Base-by-base conservation (phyloP, 2,888 invertebrate species). In the Pterobdella sp. region DNA sequence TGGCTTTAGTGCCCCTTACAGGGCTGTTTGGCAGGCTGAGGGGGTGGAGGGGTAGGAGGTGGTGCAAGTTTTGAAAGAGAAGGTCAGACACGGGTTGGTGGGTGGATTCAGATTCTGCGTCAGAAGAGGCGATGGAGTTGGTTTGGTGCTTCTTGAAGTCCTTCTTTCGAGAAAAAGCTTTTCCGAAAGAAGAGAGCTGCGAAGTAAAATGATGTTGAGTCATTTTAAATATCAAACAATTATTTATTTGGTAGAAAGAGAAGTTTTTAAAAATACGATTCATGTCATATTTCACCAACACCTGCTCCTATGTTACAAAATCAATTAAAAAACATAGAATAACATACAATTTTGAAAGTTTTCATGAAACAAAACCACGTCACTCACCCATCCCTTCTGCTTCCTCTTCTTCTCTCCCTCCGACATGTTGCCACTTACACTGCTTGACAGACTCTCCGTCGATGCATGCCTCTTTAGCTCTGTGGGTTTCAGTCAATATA, bases 161-260 rank as follows among this genome's bases (percentile, higher is more conserved):
- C 78, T 82, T 82, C 74, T 78, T 81, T 77, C 92, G 87, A 29
- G 93, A 93, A 85, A 97, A 97, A 31, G 96, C 97, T 85, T 96
- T 95, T 79, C 93, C 94, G 85, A 98, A 95, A 49, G 96, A 96
- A 83, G 93, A 94, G 76, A 97, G 86, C 92, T 87, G 82, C 42
- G 78, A 77, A 73, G 71, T 67, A 88, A 84, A 77, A 52, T 35
- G 29, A n/a, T n/a, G n/a, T n/a, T n/a, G n/a, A n/a, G n/a, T n/a
- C n/a, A n/a, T n/a, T n/a, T n/a, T n/a, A n/a, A n/a, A n/a, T n/a
- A n/a, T n/a, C n/a, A n/a, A n/a, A n/a, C n/a, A n/a, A n/a, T n/a
- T n/a, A n/a, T n/a, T n/a, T n/a, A n/a, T n/a, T n/a, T n/a, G n/a
- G n/a, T n/a, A n/a, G n/a, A n/a, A n/a, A n/a, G n/a, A n/a, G n/a